These are phyloP conservation scores for Mesaphorura yosii DNA, from an alignment of 1,140 invertebrate genomes.

Conservation along the genomic window DNA sequence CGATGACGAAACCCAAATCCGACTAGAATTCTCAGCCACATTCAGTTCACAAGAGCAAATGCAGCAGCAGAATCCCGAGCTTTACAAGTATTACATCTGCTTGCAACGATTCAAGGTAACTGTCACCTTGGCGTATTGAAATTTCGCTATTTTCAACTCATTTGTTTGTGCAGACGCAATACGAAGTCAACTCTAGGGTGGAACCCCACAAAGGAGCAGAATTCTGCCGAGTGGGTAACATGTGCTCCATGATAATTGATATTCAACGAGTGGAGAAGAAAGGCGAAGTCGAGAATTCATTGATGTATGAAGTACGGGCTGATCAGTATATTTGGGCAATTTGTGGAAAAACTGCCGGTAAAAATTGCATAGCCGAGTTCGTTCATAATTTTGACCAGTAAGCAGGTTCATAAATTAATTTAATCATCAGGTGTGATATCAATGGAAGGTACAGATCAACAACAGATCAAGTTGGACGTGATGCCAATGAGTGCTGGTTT, in stretches of 20 bases:
- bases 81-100: slow-evolving; percentile 30
- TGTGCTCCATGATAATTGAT: slow-evolving; percentile 70
- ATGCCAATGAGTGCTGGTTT: slow-evolving; percentile 82
- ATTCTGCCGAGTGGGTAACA: slow-evolving; percentile 73
- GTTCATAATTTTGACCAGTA: no score
- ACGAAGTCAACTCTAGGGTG: slow-evolving; percentile 64
- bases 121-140: background rate
- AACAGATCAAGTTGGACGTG: slow-evolving; percentile 69
- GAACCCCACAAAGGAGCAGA: slow-evolving; percentile 69
- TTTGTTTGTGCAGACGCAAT: slow-evolving; percentile 60
- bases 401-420: slow-evolving; percentile 3
- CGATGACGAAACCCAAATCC: slow-evolving; percentile 41
- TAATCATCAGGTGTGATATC: slow-evolving; percentile 38
- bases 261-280: slow-evolving; percentile 43
- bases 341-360: slow-evolving; percentile 68
- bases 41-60: slow-evolving; percentile 11
- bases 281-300: slow-evolving; percentile 40
- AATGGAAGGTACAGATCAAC: slow-evolving; percentile 53
- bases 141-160: slow-evolving; percentile 1
- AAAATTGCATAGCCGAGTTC: slow-evolving; percentile 17
- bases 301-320: slow-evolving; percentile 86
- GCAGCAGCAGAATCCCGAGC: slow-evolving; percentile 8
- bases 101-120: slow-evolving; percentile 22
- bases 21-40: slow-evolving; percentile 26
- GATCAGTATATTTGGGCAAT: slow-evolving; percentile 88